Evolutionary conservation across 2,113 vertebrate genomes (phyloP).

Genomic region (Holacanthus passer): DNA sequence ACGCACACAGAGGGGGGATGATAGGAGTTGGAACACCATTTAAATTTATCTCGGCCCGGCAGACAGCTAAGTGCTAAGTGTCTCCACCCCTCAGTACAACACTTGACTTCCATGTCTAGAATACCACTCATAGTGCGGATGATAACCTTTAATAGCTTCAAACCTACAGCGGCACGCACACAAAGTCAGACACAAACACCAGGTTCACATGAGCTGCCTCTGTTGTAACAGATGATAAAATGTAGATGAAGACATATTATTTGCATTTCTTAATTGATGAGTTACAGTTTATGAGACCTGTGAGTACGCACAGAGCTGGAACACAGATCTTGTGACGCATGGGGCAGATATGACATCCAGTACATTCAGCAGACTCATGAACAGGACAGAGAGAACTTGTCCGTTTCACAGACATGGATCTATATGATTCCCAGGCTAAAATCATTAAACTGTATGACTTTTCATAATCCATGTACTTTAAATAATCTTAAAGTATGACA

Average conservation of each 20-base stretch:
- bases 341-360: not conserved
- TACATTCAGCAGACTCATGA: too few relatives aligned
- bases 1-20: not conserved
- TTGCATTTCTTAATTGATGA: slow-evolving; percentile 23
- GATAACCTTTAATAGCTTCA: slow-evolving; percentile 46
- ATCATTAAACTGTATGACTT: too few relatives aligned
- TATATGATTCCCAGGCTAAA: not conserved
- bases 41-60: slow-evolving; percentile 64
- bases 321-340: too few relatives aligned
- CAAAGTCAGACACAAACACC: too few relatives aligned
- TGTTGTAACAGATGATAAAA: slow-evolving; percentile 43
- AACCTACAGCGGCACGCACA: not conserved
- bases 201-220: not conserved
- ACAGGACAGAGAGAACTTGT: too few relatives aligned
- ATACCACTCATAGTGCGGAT: slow-evolving; percentile 21
- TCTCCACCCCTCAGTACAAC: slow-evolving; percentile 46
- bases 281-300: not conserved
- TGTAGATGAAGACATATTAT: slow-evolving; percentile 4
- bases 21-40: slow-evolving; percentile 36
- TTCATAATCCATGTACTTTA: not conserved
- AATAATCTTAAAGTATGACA: not conserved
- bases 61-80: slow-evolving; percentile 53
- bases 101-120: slow-evolving; percentile 31
- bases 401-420: not conserved
- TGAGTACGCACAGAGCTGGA: too few relatives aligned